phyloP scores from a whole-genome alignment of 2,888 invertebrate species.

The Himalopsyche kuldschensis region DNA sequence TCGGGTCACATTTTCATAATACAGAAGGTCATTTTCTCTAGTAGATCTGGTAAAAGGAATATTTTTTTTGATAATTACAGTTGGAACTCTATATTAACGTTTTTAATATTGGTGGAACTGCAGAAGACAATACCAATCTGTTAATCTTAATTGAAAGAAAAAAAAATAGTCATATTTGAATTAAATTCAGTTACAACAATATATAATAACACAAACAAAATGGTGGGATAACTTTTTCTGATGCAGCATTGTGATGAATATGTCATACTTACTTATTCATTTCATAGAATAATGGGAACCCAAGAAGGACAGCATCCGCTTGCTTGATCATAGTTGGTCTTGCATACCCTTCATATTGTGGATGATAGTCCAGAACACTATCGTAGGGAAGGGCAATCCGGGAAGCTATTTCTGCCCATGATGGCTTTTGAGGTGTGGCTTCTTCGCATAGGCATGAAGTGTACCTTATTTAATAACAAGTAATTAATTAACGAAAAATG shows the following conservation, averaged over 20 bases:
- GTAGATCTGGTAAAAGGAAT: slow-evolving; percentile 29
- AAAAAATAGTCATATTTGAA: not conserved
- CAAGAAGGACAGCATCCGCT: slow-evolving; percentile 49
- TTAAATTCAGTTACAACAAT: no score
- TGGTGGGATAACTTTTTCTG: no score
- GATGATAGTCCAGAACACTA: slow-evolving; percentile 46
- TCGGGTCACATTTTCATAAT: slow-evolving; percentile 47
- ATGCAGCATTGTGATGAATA: not conserved
- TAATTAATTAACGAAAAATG: not conserved
- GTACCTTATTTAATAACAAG: slow-evolving; percentile 4
- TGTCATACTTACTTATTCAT: slow-evolving; percentile 43
- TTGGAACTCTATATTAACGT: no score
- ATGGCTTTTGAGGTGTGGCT: slow-evolving; percentile 3
- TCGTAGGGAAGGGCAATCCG: slow-evolving; percentile 46
- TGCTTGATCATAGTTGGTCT: slow-evolving; percentile 47
- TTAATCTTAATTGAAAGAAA: no score
- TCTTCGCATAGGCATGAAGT: slow-evolving; percentile 28
- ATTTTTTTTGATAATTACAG: no score
- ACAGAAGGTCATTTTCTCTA: slow-evolving; percentile 46
- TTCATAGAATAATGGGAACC: slow-evolving; percentile 47
- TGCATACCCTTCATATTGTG: slow-evolving; percentile 47
- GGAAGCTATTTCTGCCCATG: slow-evolving; percentile 42
- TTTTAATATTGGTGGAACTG: no score
- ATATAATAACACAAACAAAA: no score
- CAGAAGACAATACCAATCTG: not conserved